phyloP scores from a whole-genome alignment of 2,113 vertebrate species.

The Forbesichthys agassizii region DNA sequence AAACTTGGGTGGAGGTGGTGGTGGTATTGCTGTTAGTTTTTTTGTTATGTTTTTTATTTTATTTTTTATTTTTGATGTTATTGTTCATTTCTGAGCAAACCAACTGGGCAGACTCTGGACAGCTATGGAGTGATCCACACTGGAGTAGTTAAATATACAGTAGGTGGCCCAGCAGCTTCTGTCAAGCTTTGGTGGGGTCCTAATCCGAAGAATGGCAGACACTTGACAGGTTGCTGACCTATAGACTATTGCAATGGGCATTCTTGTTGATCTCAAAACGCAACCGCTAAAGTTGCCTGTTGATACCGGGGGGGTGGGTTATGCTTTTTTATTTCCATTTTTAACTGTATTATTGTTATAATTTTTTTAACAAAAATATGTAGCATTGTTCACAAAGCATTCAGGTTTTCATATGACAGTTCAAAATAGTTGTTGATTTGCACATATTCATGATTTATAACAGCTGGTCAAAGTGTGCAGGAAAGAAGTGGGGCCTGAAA shows the following conservation, averaged over 20 bases:
- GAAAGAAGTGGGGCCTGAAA: constrained; percentile 47
- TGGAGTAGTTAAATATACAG: constrained; percentile 58
- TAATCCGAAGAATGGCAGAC: constrained; percentile 47
- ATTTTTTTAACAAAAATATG: constrained; percentile 82
- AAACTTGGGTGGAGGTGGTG: constrained; percentile 61
- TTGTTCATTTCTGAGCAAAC: constrained; percentile 27
- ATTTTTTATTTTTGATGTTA: constrained; percentile 1
- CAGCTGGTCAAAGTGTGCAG: constrained; percentile 66
- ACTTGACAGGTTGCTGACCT: constrained; percentile 34
- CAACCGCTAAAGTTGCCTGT: constrained; percentile 69
- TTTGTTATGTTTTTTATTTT: constrained; percentile 30
- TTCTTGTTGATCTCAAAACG: constrained; percentile 70
- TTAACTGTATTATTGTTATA: constrained; percentile 73
- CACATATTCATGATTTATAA: constrained; percentile 77
- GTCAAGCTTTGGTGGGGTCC: constrained; percentile 34
- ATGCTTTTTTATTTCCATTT: constrained; percentile 66
- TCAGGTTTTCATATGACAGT: constrained; percentile 82
- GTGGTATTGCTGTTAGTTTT: constrained; percentile 56
- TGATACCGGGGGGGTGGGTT: constrained; percentile 62
- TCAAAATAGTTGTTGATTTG: constrained; percentile 77
- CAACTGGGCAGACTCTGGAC: constrained; percentile 61
- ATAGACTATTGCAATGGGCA: constrained; percentile 72
- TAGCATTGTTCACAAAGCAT: constrained; percentile 92
- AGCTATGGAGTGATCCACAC: constrained; percentile 67
- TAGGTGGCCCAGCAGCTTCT: constrained; percentile 52